Base-by-base conservation (phyloP, 2,113 vertebrate genomes). In the Pycnonotus jocosus region DNA sequence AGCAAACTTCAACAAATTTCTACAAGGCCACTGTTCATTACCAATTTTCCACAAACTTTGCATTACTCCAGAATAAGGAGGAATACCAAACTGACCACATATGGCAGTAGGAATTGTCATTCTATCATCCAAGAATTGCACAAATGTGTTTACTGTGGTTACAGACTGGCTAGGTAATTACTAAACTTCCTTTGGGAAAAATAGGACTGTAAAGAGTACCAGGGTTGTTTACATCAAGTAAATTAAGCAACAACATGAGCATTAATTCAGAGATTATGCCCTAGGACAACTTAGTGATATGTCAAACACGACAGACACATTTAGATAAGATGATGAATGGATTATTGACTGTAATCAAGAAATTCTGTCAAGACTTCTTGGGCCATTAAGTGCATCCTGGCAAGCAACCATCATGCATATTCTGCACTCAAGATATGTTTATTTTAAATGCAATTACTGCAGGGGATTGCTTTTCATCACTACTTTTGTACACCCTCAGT, bases 241-340 rank as follows among this genome's bases (percentile, higher is more conserved):
- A 95, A 96, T 87, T 73, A 78, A 62, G 79, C 69, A 91, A 60
- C 48, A 79, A 68, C 45, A 86, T 74, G 51, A 94, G 30, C 18
- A 73, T 88, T 95, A 90, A 88, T 82, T 86, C 85, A 78, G 48
- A 88, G 68, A 83, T 88, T 82, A 85, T n/a, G 56, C 44, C 44
- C 38, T 83, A 53, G 42, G 45, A 88, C 54, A 92, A 81, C 12
- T 66, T 20, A 80, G 73, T 66, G 87, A 77, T 73, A 62, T 1
- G 15, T 71, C 73, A 87, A 91, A 78, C 58, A 56, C 68, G 74
- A 90, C 70, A 91, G 61, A 57, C 37, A 56, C 81, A 82, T 83
- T 93, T 96, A 86, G 74, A 60, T 86, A 80, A 91, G 38, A 90
- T 77, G 82, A 96, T 4, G 1, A 93, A 96, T 79, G 66, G 78